Conservation (phyloP, 2,797 vertebrate species). For the Spheniscus humboldti region DNA sequence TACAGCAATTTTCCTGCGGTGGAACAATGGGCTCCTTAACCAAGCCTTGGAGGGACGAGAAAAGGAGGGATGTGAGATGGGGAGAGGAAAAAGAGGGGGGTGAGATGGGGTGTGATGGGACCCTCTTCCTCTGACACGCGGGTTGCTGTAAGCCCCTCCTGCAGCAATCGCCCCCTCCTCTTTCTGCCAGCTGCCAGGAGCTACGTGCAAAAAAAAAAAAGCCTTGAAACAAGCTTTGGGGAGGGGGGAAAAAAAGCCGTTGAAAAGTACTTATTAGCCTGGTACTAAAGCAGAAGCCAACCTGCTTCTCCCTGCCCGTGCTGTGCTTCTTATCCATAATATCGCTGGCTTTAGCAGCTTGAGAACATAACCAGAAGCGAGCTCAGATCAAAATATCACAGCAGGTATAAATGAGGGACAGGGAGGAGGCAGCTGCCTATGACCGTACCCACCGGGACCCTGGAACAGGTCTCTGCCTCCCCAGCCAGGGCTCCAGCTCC, state of each 20-base stretch:
- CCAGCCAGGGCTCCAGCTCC: neutral
- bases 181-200: neutral
- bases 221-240: neutral
- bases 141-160: neutral
- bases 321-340: neutral
- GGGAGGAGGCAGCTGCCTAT: neutral
- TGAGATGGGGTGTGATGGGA: neutral
- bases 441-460: neutral
- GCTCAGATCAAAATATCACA: neutral
- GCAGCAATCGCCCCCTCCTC: neutral
- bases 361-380: neutral
- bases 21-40: neutral
- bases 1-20: neutral
- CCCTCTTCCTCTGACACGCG: fast-evolving
- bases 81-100: neutral
- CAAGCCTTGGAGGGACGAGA: neutral
- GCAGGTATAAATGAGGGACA: neutral
- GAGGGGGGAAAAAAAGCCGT: neutral
- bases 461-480: neutral
- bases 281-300: neutral
- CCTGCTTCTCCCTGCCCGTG: neutral
- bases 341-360: neutral
- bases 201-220: neutral
- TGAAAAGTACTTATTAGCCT: neutral
- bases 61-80: neutral